Conservation (phyloP, 1,140 invertebrate species). For the Drosophila bifasciata region DNA sequence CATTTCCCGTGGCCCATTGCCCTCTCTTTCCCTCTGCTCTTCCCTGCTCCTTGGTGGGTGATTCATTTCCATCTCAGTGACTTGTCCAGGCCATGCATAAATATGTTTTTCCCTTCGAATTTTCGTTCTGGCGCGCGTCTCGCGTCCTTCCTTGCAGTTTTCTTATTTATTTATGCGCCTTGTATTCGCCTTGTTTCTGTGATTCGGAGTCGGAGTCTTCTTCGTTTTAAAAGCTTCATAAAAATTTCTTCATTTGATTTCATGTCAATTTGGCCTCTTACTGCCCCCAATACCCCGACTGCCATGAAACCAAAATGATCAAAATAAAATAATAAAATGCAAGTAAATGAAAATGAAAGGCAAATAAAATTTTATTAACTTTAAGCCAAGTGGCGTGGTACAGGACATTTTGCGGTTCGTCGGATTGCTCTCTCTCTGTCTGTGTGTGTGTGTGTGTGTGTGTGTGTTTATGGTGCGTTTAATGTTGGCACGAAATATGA, state of each 20-base stretch:
- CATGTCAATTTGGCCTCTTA: slow-evolving; percentile 64
- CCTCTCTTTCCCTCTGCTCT: no score
- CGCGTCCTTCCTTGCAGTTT: slow-evolving; percentile 18
- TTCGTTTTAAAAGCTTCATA: slow-evolving; percentile 60
- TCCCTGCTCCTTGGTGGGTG: no score
- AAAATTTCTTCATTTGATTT: slow-evolving; percentile 69
- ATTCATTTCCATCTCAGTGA: slow-evolving; percentile 16
- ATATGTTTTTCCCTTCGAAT: slow-evolving; percentile 26
- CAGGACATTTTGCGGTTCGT: slow-evolving; percentile 11
- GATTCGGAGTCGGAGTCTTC: neutral
- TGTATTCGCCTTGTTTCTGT: slow-evolving; percentile 3
- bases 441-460: neutral
- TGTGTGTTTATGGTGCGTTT: slow-evolving; percentile 56
- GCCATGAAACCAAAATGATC: slow-evolving; percentile 43
- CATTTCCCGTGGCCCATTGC: no score
- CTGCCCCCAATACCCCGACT: neutral
- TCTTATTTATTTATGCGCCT: slow-evolving; percentile 35
- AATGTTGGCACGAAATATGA: slow-evolving; percentile 67
- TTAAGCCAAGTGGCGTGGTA: slow-evolving; percentile 17
- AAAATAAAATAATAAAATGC: slow-evolving; percentile 77
- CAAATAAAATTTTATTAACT: slow-evolving; percentile 78
- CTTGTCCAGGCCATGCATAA: slow-evolving; percentile 16
- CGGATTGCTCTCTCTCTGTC: no score
- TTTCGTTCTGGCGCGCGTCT: neutral
- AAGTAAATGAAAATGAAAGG: slow-evolving; percentile 75